phyloP scores from a whole-genome alignment of 2,797 vertebrate genomes.

The Syngnathus rostellatus region DNA sequence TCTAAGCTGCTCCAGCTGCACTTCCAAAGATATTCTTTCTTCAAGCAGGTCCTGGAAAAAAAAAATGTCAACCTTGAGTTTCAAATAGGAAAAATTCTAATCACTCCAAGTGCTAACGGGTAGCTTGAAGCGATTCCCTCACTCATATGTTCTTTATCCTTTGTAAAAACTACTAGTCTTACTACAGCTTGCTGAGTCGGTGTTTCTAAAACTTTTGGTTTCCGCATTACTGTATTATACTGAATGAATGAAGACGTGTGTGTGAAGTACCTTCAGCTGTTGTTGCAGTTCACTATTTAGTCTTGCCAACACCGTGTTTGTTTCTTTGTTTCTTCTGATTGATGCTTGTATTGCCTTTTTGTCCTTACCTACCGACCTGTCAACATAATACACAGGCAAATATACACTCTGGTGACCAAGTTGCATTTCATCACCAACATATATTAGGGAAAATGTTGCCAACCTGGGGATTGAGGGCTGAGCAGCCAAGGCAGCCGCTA shows the following conservation, averaged over 20 bases:
- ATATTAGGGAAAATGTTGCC: not conserved
- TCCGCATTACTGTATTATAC: too few relatives aligned
- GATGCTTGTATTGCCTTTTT: slow-evolving; percentile 98
- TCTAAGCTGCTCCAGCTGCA: slow-evolving; percentile 98
- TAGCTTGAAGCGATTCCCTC: too few relatives aligned
- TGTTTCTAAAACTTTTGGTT: too few relatives aligned
- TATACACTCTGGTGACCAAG: not conserved
- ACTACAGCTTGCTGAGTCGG: too few relatives aligned
- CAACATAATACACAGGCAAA: slow-evolving; percentile 6
- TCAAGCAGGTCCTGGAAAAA: slow-evolving; percentile 86
- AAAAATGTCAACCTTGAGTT: not conserved
- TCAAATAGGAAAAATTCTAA: not conserved
- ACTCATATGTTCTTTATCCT: too few relatives aligned
- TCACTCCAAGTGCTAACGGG: too few relatives aligned
- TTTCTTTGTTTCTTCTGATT: slow-evolving; percentile 98
- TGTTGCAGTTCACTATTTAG: slow-evolving; percentile 98
- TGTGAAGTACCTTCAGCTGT: slow-evolving; percentile 79
- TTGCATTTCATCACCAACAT: not conserved
- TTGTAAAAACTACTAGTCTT: too few relatives aligned
- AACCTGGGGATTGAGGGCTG: slow-evolving; percentile 96
- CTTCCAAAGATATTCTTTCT: slow-evolving; percentile 98
- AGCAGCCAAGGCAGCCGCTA: slow-evolving; percentile 81
- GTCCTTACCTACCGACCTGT: slow-evolving; percentile 93
- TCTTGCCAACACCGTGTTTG: slow-evolving; percentile 96
- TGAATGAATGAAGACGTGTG: not conserved